These are phyloP conservation scores for Lagodon rhomboides DNA, from an alignment of 2,797 vertebrate species.

Conservation along the genomic window DNA sequence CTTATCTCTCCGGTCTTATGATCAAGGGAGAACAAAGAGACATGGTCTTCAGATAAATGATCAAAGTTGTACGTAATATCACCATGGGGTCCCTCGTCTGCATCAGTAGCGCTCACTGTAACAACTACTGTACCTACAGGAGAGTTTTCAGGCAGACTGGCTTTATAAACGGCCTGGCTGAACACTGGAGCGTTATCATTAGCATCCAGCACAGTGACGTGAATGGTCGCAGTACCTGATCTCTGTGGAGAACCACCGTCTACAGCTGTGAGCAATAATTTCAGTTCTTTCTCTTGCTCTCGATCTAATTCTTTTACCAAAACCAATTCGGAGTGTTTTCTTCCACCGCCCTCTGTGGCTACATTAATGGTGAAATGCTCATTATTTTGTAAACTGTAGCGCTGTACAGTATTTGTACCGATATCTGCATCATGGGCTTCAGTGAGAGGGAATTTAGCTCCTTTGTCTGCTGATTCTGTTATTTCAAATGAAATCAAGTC, in stretches of 20 bases:
- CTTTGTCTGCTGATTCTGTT: constrained; percentile 67
- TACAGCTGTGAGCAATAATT: constrained; percentile 60
- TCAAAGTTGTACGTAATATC: constrained; percentile 82
- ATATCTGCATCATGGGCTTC: constrained; percentile 83
- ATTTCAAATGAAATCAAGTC: constrained; percentile 79
- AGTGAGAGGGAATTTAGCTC: constrained; percentile 74
- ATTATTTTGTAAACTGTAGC: constrained; percentile 62
- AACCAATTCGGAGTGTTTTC: constrained; percentile 56
- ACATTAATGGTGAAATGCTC: constrained; percentile 59
- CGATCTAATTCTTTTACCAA: constrained; percentile 68
- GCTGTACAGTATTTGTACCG: constrained; percentile 72
- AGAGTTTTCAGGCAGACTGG: constrained; percentile 76
- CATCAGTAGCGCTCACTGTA: constrained; percentile 80
- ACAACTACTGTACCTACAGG: constrained; percentile 62
- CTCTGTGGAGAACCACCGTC: constrained; percentile 82
- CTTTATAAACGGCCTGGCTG: constrained; percentile 72
- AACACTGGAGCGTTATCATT: constrained; percentile 84
- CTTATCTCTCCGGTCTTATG: constrained; percentile 70
- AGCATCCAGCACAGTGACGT: constrained; percentile 71
- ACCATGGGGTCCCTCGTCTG: constrained; percentile 80
- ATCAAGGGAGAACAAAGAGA: constrained; percentile 69
- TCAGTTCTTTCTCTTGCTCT: constrained; percentile 42
- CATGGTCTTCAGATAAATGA: constrained; percentile 68
- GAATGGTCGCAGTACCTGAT: constrained; percentile 67
- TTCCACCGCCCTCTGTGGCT: constrained; percentile 13